Percentiles rank a stretch among this genome's conserved stretches.
Conservation (phyloP, 1,140 invertebrate genomes). For the Pararge aegeria region DNA sequence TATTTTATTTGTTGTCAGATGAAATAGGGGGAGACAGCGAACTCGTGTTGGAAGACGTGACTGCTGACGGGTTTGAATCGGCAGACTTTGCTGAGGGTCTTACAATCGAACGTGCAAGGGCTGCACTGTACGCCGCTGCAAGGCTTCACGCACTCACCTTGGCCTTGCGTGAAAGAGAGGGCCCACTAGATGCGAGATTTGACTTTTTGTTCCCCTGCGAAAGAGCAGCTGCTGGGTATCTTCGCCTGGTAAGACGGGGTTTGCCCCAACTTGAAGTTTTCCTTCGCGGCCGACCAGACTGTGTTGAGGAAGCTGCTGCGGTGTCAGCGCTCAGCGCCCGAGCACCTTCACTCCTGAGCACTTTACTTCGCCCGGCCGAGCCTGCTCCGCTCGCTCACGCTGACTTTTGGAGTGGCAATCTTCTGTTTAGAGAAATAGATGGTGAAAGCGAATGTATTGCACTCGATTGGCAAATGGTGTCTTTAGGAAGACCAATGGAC, state of each 20-base stretch:
- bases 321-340: constrained; percentile 60
- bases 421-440: constrained; percentile 83
- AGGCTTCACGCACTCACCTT: constrained; percentile 86
- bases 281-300: constrained; percentile 83
- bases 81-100: constrained; percentile 85
- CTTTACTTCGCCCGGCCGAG: constrained; percentile 84
- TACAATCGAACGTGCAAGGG: constrained; percentile 81
- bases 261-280: constrained; percentile 86
- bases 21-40: constrained; percentile 82
- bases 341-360: constrained; percentile 74
- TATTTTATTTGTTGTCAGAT: constrained; percentile 45
- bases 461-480: constrained; percentile 92
- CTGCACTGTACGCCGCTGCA: constrained; percentile 86
- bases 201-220: constrained; percentile 88
- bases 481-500: constrained; percentile 84
- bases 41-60: constrained; percentile 76
- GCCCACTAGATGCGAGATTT: constrained; percentile 83
- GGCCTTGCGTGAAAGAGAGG: constrained; percentile 83
- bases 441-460: constrained; percentile 82
- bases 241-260: constrained; percentile 87
- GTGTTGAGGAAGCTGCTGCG: constrained; percentile 61
- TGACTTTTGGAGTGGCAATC: constrained; percentile 91
- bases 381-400: constrained; percentile 88
- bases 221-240: constrained; percentile 87
- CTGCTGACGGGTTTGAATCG: constrained; percentile 68